phyloP scores from a whole-genome alignment of 1,140 invertebrate genomes.

The Euura saliciscinereae region DNA sequence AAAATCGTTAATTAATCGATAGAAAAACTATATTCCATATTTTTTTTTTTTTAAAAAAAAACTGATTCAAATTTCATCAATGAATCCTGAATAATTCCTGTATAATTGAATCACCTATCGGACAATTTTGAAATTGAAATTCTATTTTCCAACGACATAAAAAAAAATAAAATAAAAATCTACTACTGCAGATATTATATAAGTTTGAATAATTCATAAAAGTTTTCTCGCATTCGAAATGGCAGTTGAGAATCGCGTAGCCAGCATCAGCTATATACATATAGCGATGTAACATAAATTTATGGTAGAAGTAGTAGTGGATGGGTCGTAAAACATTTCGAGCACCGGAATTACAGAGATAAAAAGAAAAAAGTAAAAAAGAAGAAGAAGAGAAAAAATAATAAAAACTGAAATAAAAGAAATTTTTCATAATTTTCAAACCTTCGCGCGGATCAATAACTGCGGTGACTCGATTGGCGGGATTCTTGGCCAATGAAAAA shows the following conservation, averaged over 20 bases:
- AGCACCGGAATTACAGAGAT: neutral
- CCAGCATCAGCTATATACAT: neutral
- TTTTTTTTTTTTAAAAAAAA: too few species aligned
- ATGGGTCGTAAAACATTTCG: constrained; percentile 3
- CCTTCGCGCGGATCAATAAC: neutral
- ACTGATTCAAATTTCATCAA: too few species aligned
- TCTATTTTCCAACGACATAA: too few species aligned
- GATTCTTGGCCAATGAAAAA: neutral
- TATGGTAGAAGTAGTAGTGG: neutral
- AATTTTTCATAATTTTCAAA: neutral
- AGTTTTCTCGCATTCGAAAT: neutral
- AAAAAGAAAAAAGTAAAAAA: neutral
- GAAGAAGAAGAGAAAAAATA: neutral
- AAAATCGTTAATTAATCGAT: too few species aligned
- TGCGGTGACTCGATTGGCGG: neutral
- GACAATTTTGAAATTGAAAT: too few species aligned
- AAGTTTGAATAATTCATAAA: constrained; percentile 1
- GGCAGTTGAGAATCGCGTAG: too few species aligned
- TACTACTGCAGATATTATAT: too few species aligned
- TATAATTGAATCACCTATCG: too few species aligned
- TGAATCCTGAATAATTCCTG: too few species aligned
- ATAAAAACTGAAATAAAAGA: neutral
- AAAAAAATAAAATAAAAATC: too few species aligned
- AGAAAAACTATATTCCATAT: too few species aligned
- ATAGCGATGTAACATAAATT: neutral